Base-by-base conservation (phyloP, 2,888 invertebrate species). In the Drosophila putrida region DNA sequence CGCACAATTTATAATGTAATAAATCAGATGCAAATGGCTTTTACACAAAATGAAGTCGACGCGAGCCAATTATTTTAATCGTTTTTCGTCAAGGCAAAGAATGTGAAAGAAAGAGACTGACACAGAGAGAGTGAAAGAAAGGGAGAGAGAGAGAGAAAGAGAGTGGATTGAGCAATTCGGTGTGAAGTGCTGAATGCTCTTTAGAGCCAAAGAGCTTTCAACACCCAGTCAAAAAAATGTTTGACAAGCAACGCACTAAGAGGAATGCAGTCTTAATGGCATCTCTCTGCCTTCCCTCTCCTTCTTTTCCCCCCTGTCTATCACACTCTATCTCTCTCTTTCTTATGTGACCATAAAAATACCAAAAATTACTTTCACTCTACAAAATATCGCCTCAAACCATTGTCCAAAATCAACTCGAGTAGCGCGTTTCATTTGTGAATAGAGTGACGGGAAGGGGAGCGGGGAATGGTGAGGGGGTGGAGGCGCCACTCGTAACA, bases 61-160 rank as follows among this genome's bases (percentile, higher is more conserved):
- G 85, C 82, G 74, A 82, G 88, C 88, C 82, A 83, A 83, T 83
- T 83, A 83, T 83, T 87, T 83, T 74, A 87, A 83, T 87, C 72
- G 78, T 68, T 69, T 83, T 86, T 77, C 76, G 85, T 84, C 88
- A 85, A 69, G 58, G 58, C 73, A 62, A 66, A 75, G 81, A 73
- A 75, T 82, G 69, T 59, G 58, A 38, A 28, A 36, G 25, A 13
- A 20, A 25, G 20, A 31, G 1, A 6, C 20, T 20, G 39, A 55
- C 35, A 31, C 9, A 62, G 75, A 78, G 9, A 31, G 28, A 5
- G 28, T 3, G 27, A 28, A n/a, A 35, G 6, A 8, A 36, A 55
- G 31, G 27, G 6, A 28, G 13, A 28, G n/a, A 41, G 33, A 31
- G 20, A 13, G 20, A 33, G 25, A 27, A 1, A 6, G 39, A 51